Evolutionary conservation across 2,797 vertebrate species (phyloP).

Genomic region (Malurus splendens): DNA sequence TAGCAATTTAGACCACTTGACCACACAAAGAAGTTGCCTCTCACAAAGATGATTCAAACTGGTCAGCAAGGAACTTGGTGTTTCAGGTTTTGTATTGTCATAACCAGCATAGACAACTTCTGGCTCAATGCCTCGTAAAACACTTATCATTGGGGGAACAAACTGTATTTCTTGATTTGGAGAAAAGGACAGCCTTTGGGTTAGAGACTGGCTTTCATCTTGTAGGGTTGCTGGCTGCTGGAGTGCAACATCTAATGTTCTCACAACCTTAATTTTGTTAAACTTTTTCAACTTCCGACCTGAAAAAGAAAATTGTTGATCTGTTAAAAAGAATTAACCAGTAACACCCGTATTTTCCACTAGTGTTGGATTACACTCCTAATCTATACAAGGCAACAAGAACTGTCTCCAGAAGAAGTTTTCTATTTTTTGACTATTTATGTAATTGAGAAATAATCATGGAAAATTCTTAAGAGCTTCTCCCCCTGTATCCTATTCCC

Average conservation of each 20-base stretch:
- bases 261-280: constrained; percentile 84
- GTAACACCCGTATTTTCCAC: neutral
- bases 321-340: neutral
- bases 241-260: constrained; percentile 73
- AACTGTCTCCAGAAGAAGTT: neutral
- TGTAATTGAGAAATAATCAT: neutral
- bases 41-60: constrained; percentile 93
- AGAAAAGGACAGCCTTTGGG: constrained; percentile 78
- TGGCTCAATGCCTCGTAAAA: constrained; percentile 92
- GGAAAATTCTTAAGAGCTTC: constrained; percentile 27
- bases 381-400: neutral
- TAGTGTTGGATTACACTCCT: neutral
- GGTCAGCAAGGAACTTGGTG: constrained; percentile 85
- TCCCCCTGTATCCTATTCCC: neutral
- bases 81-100: constrained; percentile 83
- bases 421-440: neutral
- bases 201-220: constrained; percentile 69
- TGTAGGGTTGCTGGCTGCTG: constrained; percentile 61
- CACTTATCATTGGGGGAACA: constrained; percentile 81
- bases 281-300: constrained; percentile 95
- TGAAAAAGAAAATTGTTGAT: constrained; percentile 53
- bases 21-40: constrained; percentile 92
- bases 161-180: constrained; percentile 83
- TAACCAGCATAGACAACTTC: constrained; percentile 86
- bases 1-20: constrained; percentile 95